Conservation (phyloP, 2,888 invertebrate genomes). For the Polydrusus cervinus region DNA sequence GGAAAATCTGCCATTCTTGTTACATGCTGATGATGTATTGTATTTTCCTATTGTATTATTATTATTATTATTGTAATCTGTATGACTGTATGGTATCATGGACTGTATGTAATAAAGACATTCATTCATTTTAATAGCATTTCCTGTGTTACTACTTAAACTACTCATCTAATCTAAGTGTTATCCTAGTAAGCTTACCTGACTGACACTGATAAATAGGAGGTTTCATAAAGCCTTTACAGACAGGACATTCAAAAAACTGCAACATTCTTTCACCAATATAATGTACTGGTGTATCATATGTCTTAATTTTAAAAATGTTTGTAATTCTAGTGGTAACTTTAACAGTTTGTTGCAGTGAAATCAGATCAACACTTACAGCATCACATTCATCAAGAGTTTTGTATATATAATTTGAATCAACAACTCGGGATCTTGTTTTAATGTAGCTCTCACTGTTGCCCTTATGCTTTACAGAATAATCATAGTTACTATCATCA, state of each 20-base stretch:
- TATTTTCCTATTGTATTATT: too few relatives aligned
- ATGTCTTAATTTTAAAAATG: conserved; percentile 59
- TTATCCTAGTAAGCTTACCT: conserved; percentile 42
- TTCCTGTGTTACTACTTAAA: too few relatives aligned
- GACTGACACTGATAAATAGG: conserved; percentile 66
- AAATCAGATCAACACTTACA: conserved; percentile 61
- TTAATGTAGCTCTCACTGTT: conserved; percentile 62
- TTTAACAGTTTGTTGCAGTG: conserved; percentile 61
- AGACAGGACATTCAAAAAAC: conserved; percentile 67
- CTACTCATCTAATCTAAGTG: too few relatives aligned
- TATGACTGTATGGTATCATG: too few relatives aligned
- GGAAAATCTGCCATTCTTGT: too few relatives aligned
- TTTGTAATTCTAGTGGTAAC: conserved; percentile 59
- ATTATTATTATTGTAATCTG: too few relatives aligned
- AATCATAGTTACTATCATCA: conserved; percentile 59
- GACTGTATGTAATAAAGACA: too few relatives aligned
- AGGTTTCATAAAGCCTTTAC: conserved; percentile 66
- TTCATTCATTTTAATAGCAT: too few relatives aligned
- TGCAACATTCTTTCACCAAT: conserved; percentile 63
- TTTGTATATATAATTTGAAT: conserved; percentile 57
- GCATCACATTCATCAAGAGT: conserved; percentile 58
- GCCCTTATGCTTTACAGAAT: conserved; percentile 64
- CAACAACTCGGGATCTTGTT: conserved; percentile 61
- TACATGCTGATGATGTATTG: too few relatives aligned
- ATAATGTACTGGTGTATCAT: conserved; percentile 54